Percentiles rank a stretch among this genome's conserved stretches.
phyloP scores from a whole-genome alignment of 2,888 invertebrate genomes.

The Camptogramma bilineatum region DNA sequence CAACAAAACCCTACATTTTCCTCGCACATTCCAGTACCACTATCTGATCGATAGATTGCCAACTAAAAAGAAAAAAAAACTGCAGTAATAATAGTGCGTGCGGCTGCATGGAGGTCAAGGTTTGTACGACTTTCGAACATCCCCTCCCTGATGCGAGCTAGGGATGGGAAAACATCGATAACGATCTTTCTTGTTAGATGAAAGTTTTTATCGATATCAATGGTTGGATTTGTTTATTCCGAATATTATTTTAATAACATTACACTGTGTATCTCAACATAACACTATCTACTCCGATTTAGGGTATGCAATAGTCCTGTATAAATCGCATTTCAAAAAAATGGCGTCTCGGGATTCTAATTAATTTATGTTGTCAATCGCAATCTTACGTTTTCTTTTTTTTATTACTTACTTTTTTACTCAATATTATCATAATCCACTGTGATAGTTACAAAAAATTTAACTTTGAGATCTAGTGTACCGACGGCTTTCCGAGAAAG shows the following conservation, averaged over 20 bases:
- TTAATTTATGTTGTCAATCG: too few relatives aligned
- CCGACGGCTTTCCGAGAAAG: background rate
- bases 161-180: constrained; percentile 41
- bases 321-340: background rate
- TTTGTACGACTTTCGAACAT: constrained; percentile 76
- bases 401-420: background rate
- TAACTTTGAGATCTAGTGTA: background rate
- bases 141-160: constrained; percentile 46
- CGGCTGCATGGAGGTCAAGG: constrained; percentile 74
- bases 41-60: constrained; percentile 26
- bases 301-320: too few relatives aligned
- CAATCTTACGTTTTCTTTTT: background rate
- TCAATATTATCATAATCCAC: background rate
- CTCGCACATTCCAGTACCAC: too few relatives aligned
- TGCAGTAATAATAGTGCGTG: constrained; percentile 56
- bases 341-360: too few relatives aligned
- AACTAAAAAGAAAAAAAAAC: constrained; percentile 40
- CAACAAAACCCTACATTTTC: too few relatives aligned
- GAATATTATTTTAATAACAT: background rate
- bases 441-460: background rate
- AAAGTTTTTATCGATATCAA: constrained; percentile 10
- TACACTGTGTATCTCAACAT: too few relatives aligned
- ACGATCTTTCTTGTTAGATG: constrained; percentile 13
- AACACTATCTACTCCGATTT: too few relatives aligned
- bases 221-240: background rate